Evolutionary conservation across 2,888 invertebrate species (phyloP).

Genomic region (Nemurella pictetii): DNA sequence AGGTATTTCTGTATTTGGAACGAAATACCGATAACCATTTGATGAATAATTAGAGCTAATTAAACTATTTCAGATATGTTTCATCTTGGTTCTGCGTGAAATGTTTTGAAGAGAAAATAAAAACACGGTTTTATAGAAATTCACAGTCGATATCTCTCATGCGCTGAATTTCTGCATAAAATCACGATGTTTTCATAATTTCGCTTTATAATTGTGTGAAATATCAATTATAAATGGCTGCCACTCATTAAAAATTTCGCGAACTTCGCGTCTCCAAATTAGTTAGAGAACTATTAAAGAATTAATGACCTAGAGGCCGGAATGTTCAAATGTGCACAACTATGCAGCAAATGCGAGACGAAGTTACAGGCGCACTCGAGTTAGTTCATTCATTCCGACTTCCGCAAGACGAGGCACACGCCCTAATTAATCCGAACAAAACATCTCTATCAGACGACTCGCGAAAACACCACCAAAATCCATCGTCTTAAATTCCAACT

Average conservation of each 20-base stretch:
- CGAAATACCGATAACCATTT: not conserved
- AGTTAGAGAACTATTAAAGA: not conserved
- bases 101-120: not conserved
- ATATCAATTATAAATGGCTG: not conserved
- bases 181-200: not conserved
- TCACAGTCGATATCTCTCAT: not conserved
- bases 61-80: not conserved
- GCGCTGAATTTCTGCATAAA: not conserved
- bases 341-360: not conserved
- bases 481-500: constrained; percentile 2
- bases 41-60: not conserved
- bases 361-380: not conserved
- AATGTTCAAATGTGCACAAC: constrained; percentile 18
- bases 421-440: not conserved
- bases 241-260: not conserved
- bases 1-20: not conserved
- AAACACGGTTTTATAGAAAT: not conserved
- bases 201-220: not conserved
- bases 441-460: not conserved
- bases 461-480: not conserved
- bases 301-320: not conserved
- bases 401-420: not conserved
- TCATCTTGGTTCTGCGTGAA: not conserved
- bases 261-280: not conserved
- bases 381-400: not conserved